Evolutionary conservation across 2,888 invertebrate genomes (phyloP).

Genomic region (Nematopogon swammerdamellus): DNA sequence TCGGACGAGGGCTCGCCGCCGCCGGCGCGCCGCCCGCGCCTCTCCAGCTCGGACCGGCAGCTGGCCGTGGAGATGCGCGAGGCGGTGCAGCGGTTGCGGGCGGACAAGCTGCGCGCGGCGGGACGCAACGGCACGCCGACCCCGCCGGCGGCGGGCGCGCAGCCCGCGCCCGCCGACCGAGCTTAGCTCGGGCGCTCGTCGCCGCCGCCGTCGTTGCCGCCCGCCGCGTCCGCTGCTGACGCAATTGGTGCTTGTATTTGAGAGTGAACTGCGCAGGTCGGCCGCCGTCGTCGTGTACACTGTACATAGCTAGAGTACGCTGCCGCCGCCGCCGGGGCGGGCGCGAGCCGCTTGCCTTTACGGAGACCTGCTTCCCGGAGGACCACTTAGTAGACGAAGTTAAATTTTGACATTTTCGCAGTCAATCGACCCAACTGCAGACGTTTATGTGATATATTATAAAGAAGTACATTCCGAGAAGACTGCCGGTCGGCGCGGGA

Average conservation of each 20-base stretch:
- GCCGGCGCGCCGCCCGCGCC: constrained; percentile 44
- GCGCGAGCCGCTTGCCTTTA: constrained; percentile 1
- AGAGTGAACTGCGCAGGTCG: too few relatives aligned
- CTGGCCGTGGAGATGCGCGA: constrained; percentile 50
- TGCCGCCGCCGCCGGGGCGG: not conserved
- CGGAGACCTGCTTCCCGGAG: constrained; percentile 3
- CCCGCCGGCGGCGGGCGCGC: constrained; percentile 25
- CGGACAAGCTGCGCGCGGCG: constrained; percentile 27
- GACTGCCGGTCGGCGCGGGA: constrained; percentile 5
- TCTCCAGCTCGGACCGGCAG: constrained; percentile 47
- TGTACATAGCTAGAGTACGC: not conserved
- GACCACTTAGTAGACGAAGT: not conserved
- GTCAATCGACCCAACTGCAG: not conserved
- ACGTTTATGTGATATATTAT: constrained; percentile 40
- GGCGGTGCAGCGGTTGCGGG: constrained; percentile 45
- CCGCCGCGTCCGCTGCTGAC: too few relatives aligned
- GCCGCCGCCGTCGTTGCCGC: constrained; percentile 21
- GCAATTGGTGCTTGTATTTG: not conserved
- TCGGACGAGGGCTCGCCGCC: constrained; percentile 54
- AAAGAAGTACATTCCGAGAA: constrained; percentile 43
- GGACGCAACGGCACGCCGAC: constrained; percentile 27
- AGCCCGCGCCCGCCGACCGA: constrained; percentile 14
- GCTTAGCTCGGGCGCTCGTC: not conserved
- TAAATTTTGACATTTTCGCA: not conserved
- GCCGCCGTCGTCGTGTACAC: too few relatives aligned